Percentiles rank a stretch among this genome's conserved stretches.
These are phyloP conservation scores for Himalopsyche tibetana DNA, from an alignment of 2,888 invertebrate species.

Conservation along the genomic window DNA sequence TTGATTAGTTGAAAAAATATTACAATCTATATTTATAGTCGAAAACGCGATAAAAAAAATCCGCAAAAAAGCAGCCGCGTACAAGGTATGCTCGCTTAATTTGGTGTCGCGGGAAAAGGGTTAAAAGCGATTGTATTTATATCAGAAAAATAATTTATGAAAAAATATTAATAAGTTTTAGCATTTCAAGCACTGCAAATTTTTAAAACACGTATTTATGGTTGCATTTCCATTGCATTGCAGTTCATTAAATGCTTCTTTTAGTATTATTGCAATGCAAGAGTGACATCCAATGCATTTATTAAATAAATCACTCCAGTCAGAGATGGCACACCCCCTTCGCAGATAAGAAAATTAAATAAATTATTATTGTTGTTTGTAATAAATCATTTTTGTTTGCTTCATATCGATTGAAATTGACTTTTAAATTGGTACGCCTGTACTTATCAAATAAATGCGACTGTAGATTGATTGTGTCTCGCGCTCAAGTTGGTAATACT, in stretches of 20 bases:
- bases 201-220: no score
- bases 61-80: no score
- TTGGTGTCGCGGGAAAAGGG: no score
- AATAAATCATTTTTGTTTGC: slow-evolving; percentile 61
- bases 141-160: no score
- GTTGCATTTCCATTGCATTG: not conserved
- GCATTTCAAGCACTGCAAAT: no score
- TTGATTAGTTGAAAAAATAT: no score
- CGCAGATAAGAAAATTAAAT: slow-evolving; percentile 14
- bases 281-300: slow-evolving; percentile 15
- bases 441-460: slow-evolving; percentile 62
- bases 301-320: slow-evolving; percentile 52
- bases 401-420: slow-evolving; percentile 63
- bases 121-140: no score
- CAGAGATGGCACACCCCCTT: slow-evolving; percentile 52
- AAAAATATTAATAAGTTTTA: no score
- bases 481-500: not conserved
- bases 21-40: no score
- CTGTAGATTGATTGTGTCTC: slow-evolving; percentile 24
- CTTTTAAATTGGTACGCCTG: slow-evolving; percentile 61
- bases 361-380: slow-evolving; percentile 52
- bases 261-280: slow-evolving; percentile 13
- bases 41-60: no score
- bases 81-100: no score
- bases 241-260: not conserved